Evolutionary conservation across 92 coral and sea anemone species (phyloP), one percentile per base, ranked within the genome.

Genomic region (Plumapathes pennacea): DNA sequence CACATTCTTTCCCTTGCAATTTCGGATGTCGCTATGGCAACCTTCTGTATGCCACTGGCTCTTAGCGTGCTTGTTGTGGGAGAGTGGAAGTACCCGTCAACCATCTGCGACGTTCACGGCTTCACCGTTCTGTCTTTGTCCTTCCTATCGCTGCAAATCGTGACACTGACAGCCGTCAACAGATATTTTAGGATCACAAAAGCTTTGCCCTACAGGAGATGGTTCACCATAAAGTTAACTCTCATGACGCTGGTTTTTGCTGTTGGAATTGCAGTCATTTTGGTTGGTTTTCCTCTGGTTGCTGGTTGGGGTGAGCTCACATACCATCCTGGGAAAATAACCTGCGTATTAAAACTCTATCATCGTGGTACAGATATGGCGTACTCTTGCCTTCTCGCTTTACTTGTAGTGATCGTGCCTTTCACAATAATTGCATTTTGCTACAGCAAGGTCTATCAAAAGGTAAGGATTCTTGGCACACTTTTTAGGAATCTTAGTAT

Each of bases 241-340:
- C 27, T 57, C 0, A 23, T 40, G 39, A 54, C 80, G 4, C 6
- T 79, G 12, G 4, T 73, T 5, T 17, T 39, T 1, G 80, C 72
- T n/a, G 30, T 50, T 13, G 10, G 32, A 1, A 34, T 69, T 1
- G 86, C 81, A 0, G 68, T 63, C n/a, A 25, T 77, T 15, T 41
- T 77, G 14, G 48, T 80, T 9, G 76, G 76, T 39, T 28, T 74
- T 17, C 81, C 81, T 3, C 34, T 72, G 0, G 32, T 64, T 4
- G 45, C 38, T 3, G 75, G 69, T 5, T 70, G 79, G 81, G 81
- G 62, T 13, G 42, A n/a, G 32, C 67, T 80, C 51, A 51, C 41
- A 27, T 66, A 64, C 39, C 86, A 80, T 13, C 43, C 86, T 3
- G 81, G 81, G 10, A 80, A 80, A 50, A 73, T 64, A 33, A 65